Evolutionary conservation across 2,113 vertebrate species (phyloP).

Genomic region (Semicossyphus pulcher): DNA sequence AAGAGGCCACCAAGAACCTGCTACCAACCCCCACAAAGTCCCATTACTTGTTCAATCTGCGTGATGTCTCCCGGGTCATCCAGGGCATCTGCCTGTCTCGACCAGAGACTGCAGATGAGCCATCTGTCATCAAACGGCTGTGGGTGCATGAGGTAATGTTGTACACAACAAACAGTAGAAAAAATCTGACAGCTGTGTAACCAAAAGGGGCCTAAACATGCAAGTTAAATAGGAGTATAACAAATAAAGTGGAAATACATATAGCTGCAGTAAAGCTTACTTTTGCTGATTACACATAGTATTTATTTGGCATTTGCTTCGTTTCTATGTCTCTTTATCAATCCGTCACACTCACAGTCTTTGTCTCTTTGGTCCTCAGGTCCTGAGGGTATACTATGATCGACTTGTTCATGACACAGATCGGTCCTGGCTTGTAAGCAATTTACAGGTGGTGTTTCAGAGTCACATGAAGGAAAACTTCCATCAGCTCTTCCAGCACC

Average conservation of each 20-base stretch:
- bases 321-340: not conserved
- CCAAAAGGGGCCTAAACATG: not conserved
- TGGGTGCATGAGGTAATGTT: slow-evolving; percentile 92
- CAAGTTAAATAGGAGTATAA: not conserved
- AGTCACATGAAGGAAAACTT: slow-evolving; percentile 87
- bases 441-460: slow-evolving; percentile 81
- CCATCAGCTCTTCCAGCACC: slow-evolving; percentile 85
- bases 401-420: slow-evolving; percentile 89
- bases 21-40: slow-evolving; percentile 92
- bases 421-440: slow-evolving; percentile 86
- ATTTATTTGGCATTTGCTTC: not conserved
- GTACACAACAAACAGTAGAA: not conserved
- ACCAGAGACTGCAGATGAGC: slow-evolving; percentile 86
- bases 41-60: slow-evolving; percentile 93
- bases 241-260: not conserved
- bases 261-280: not conserved
- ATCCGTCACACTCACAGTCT: not conserved
- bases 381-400: slow-evolving; percentile 92
- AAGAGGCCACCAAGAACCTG: slow-evolving; percentile 90
- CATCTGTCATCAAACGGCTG: slow-evolving; percentile 87
- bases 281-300: not conserved
- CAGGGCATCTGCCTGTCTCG: slow-evolving; percentile 91
- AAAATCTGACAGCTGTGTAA: not conserved
- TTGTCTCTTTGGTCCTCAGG: slow-evolving; percentile 73
- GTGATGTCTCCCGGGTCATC: slow-evolving; percentile 92